Base-by-base conservation (phyloP, 2,888 invertebrate genomes). In the Yponomeuta malinellus region DNA sequence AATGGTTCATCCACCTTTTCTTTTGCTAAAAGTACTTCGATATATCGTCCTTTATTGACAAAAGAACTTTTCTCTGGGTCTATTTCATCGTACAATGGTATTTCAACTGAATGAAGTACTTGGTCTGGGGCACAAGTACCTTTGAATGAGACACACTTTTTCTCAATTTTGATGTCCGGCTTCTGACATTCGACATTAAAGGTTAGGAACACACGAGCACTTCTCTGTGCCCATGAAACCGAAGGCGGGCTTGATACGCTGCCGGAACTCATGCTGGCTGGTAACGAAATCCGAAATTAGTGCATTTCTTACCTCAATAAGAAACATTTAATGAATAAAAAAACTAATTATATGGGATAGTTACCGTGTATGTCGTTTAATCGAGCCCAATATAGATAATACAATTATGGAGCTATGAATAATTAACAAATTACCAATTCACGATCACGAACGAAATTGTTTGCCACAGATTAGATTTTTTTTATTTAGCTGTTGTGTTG, bases 211-310 rank as follows among this genome's bases (percentile, higher is more conserved):
- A 99, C 90, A 77, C 95, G 90, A 76, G 95, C 93, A 78, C 93
- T 95, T 84, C 97, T 94, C 90, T 99, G 98, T 71, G 98, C 98
- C 99, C 99, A 99, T 83, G 96, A 95, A 72, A 98, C 96, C 72
- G 96, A 95, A 71, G 98, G 98, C n/a, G 70, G 69, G 10, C 31
- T 69, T 9, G 68, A 65, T 78, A 89, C 83, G 76, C 89, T 83
- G 76, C 87, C 76, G 76, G 72, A n/a, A 52, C 63, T 70, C 72
- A 72, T 72, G 64, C 48, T 70, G 43, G 31, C 65, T 59, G 52
- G 3, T 15, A 59, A 15, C 1, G 15, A 59, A 59, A 15, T 8
- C 15, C 52, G 12, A 59, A 59, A 59, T 59, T 15, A 59, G 9
- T 8, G 43, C 5, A 43, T 43, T 5, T 43, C 43, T 43, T 3